phyloP scores from a whole-genome alignment of 2,888 invertebrate species.

The Cyclophora albipunctata region DNA sequence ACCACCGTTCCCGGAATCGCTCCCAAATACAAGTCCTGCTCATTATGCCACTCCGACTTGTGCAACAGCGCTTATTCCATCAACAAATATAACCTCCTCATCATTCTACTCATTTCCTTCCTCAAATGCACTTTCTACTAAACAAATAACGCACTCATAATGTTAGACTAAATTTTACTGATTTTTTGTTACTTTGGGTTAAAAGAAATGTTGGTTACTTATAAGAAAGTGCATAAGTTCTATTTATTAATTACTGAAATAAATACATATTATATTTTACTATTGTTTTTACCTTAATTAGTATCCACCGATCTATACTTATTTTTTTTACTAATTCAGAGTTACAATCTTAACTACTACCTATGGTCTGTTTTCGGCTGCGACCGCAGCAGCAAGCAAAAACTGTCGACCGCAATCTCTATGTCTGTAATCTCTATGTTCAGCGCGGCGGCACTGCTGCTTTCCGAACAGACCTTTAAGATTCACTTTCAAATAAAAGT shows the following conservation, averaged over 20 bases:
- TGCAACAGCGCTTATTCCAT: slow-evolving; percentile 44
- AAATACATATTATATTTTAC: not conserved
- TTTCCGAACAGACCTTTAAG: too few relatives aligned
- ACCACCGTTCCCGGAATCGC: slow-evolving; percentile 20
- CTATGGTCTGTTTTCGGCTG: too few relatives aligned
- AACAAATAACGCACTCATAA: too few relatives aligned
- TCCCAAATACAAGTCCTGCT: slow-evolving; percentile 39
- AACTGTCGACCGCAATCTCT: too few relatives aligned
- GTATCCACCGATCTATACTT: too few relatives aligned
- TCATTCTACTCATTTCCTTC: slow-evolving; percentile 13
- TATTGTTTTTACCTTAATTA: too few relatives aligned
- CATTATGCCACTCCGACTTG: slow-evolving; percentile 45
- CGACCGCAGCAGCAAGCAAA: too few relatives aligned
- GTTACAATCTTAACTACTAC: too few relatives aligned
- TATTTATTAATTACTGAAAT: not conserved
- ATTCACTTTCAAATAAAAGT: too few relatives aligned
- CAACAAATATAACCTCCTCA: slow-evolving; percentile 23
- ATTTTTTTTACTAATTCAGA: too few relatives aligned
- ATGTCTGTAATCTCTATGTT: too few relatives aligned
- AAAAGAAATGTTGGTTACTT: not conserved
- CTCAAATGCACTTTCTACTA: slow-evolving; percentile 9
- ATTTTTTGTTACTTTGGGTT: not conserved
- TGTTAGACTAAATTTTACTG: not conserved
- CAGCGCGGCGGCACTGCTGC: too few relatives aligned
- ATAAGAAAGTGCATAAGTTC: not conserved